Evolutionary conservation across 2,797 vertebrate genomes (phyloP).

Genomic region (Arremon aurantiirostris): DNA sequence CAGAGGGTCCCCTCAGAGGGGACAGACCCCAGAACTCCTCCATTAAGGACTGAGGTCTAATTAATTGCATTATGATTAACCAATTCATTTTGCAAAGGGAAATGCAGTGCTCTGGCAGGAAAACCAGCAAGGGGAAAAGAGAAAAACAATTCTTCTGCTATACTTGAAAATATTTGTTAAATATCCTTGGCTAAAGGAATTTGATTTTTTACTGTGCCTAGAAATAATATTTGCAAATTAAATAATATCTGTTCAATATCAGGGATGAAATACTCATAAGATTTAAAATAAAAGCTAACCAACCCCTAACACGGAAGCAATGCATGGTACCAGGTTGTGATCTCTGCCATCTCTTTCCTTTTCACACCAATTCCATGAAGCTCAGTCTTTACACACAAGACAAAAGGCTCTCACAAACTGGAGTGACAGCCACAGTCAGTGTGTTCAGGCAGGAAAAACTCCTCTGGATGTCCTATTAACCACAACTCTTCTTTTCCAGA

Average conservation of each 20-base stretch:
- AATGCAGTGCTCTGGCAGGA: background rate
- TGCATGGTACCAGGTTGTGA: background rate
- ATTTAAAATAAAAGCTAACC: background rate
- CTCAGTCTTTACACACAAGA: background rate
- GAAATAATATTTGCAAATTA: background rate
- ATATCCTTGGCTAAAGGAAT: background rate
- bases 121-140: background rate
- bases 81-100: background rate
- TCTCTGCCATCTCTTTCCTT: background rate
- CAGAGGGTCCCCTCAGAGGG: too few relatives aligned
- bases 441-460: background rate
- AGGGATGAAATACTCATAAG: background rate
- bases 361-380: background rate
- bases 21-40: too few relatives aligned
- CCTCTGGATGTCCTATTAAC: background rate
- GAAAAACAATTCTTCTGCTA: background rate
- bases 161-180: background rate
- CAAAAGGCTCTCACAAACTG: background rate
- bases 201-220: background rate
- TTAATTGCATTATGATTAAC: too few relatives aligned
- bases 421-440: background rate
- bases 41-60: too few relatives aligned
- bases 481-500: slow-evolving; percentile 63
- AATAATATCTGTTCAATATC: background rate
- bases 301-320: background rate